A percentile compares a stretch with the other conserved stretches of the same genome.
Evolutionary conservation across 2,888 invertebrate genomes (phyloP).

Genomic region (Patella depressa): DNA sequence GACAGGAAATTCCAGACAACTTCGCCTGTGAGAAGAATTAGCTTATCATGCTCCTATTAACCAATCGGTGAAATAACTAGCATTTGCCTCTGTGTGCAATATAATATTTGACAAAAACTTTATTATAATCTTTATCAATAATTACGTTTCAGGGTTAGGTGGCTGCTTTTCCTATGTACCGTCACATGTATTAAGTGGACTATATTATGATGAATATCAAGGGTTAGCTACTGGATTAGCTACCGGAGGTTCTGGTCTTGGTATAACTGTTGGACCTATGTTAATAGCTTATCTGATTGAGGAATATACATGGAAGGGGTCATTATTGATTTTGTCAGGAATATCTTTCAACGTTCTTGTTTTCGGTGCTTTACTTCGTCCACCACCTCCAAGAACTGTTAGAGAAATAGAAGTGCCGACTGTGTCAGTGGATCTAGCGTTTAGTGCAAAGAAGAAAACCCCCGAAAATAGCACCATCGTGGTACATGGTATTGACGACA

Average conservation of each 20-base stretch:
- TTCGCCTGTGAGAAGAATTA: too few species aligned
- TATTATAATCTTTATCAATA: too few species aligned
- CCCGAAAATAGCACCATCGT: background rate
- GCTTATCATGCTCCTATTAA: too few species aligned
- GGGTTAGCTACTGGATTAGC: constrained; percentile 58
- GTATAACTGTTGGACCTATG: constrained; percentile 51
- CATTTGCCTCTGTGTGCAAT: background rate
- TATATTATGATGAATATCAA: constrained; percentile 53
- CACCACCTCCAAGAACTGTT: constrained; percentile 35
- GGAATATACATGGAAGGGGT: constrained; percentile 56
- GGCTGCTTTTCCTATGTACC: constrained; percentile 55
- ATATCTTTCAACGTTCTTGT: constrained; percentile 50
- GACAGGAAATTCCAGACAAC: too few species aligned
- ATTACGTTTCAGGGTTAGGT: constrained; percentile 50
- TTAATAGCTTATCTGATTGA: constrained; percentile 48
- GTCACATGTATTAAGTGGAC: constrained; percentile 55
- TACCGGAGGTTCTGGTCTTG: constrained; percentile 54
- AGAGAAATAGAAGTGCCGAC: background rate
- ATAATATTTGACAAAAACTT: background rate
- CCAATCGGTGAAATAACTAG: too few species aligned
- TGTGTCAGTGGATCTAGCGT: background rate
- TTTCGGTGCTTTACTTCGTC: constrained; percentile 47
- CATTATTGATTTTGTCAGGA: constrained; percentile 51
- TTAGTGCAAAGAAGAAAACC: background rate
- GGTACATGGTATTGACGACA: constrained; percentile 16